These are phyloP conservation scores for Limnephilus rhombicus DNA, from an alignment of 2,888 invertebrate genomes.

Conservation along the genomic window DNA sequence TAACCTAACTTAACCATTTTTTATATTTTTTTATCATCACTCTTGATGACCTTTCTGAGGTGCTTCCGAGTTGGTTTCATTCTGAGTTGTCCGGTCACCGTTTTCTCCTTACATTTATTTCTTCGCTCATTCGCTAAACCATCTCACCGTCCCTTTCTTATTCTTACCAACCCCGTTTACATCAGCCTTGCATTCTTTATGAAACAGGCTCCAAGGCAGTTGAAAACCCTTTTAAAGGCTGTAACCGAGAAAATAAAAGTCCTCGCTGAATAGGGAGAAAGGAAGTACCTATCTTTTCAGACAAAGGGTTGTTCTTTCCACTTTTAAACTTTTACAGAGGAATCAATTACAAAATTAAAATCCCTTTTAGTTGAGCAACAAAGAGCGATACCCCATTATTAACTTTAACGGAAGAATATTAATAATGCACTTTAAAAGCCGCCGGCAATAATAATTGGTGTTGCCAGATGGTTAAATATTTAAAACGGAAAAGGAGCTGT, in stretches of 20 bases:
- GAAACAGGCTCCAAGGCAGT: neutral
- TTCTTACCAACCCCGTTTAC: no score
- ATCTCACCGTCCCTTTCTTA: no score
- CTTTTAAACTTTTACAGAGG: neutral
- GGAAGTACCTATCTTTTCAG: neutral
- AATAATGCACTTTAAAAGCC: neutral
- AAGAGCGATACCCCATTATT: neutral
- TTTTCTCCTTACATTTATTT: no score
- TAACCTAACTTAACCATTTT: no score
- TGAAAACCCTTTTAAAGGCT: neutral
- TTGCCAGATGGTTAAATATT: slow-evolving; percentile 37
- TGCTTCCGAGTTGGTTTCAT: no score
- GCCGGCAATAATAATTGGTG: slow-evolving; percentile 12
- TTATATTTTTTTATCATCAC: no score
- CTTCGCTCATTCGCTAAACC: no score
- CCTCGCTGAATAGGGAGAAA: neutral
- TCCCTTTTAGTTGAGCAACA: neutral
- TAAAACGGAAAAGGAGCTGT: slow-evolving; percentile 6
- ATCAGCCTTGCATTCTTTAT: no score
- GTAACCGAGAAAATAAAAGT: neutral
- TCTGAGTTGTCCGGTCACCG: no score
- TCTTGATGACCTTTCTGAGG: no score
- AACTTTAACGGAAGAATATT: neutral
- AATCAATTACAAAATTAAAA: neutral
- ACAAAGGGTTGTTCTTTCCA: neutral